These are phyloP conservation scores for Hartigia nigra DNA, from an alignment of 2,888 invertebrate genomes.

Conservation along the genomic window DNA sequence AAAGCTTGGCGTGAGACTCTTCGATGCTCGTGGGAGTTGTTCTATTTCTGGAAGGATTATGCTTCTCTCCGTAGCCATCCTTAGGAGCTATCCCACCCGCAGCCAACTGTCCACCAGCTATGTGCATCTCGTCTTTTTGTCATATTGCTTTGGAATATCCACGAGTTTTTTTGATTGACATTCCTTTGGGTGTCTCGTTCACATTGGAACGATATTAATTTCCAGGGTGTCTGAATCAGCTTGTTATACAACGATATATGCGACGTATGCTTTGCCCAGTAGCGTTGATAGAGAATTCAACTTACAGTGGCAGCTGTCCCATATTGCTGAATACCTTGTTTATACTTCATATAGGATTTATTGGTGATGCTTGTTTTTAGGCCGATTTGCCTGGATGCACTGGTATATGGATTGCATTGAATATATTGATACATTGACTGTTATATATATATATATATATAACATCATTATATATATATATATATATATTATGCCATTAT, in stretches of 20 bases:
- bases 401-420: background rate
- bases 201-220: background rate
- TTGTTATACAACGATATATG: background rate
- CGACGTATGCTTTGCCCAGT: background rate
- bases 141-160: background rate
- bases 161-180: background rate
- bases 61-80: background rate
- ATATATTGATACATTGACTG: background rate
- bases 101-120: background rate
- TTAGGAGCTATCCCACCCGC: background rate
- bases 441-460: background rate
- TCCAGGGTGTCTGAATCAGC: background rate
- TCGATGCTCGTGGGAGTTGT: background rate
- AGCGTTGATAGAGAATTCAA: background rate
- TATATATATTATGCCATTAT: too few species aligned
- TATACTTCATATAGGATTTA: background rate
- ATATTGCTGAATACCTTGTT: background rate
- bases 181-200: background rate
- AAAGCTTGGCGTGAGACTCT: background rate
- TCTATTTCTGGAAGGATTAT: background rate
- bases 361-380: background rate
- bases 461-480: too few species aligned
- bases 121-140: background rate
- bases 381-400: background rate
- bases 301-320: background rate